Evolutionary conservation across 1,140 invertebrate species (phyloP), one percentile per base, ranked within the genome.

Genomic region (Calephelis virginiensis): DNA sequence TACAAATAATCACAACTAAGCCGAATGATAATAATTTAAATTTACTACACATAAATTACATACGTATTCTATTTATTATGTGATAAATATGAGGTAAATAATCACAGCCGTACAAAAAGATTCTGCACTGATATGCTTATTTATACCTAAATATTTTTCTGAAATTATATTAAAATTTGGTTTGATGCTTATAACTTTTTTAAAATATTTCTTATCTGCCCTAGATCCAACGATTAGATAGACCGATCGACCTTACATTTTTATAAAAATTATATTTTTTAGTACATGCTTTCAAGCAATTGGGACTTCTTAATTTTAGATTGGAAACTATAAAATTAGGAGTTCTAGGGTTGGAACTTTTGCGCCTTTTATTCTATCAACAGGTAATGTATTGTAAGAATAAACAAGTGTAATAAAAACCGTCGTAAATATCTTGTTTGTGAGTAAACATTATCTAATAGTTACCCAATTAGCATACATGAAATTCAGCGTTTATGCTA

Each of bases 51-150:
- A 40, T 64, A 64, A 43, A 63, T 47, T 49, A 64, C 48, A 64
- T 64, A 50, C 49, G 13, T 74, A 66, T 68, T 76, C 67, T 76
- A 69, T 74, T 71, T 66, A 67, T 71, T 64, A 75, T 69, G 72
- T 74, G 70, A 76, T 76, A 74, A 72, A 72, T 70, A 64, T 66
- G 62, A 68, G 69, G 61, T 73, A 66, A 68, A 69, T 71, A 67
- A 64, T 70, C 72, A 74, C 74, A 68, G 66, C 65, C 72, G 72
- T 76, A 76, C 75, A 76, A 76, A 76, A 70, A 72, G 72, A 71
- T 73, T 64, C 70, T 70, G 72, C 72, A 73, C 72, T 68, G 66
- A 73, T 68, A 64, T 73, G 66, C 69, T 68, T 70, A 63, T 43
- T 43, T 43, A 43, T 43, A 43, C 28, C 37, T 37, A 12, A 49